Percentiles rank a stretch among this genome's conserved stretches.
Conservation (phyloP, 2,888 invertebrate species). For the Macropis europaea region DNA sequence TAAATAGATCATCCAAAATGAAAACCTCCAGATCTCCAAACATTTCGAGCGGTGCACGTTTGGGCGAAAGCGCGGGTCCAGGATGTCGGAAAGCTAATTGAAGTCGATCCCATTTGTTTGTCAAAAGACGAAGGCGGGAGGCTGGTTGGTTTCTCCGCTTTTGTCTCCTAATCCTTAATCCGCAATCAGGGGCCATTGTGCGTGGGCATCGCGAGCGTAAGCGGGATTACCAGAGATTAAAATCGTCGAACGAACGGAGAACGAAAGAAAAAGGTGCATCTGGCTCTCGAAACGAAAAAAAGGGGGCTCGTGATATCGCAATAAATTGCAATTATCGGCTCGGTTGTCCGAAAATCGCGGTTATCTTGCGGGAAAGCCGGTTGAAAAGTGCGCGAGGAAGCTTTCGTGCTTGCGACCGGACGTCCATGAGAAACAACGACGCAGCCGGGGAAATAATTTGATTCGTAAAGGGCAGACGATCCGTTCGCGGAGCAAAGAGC, state of each 20-base stretch:
- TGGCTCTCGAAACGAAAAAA: slow-evolving; percentile 1
- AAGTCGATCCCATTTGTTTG: slow-evolving; percentile 46
- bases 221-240: slow-evolving; percentile 73
- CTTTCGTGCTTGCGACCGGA: too few relatives aligned
- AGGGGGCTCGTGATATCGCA: too few relatives aligned
- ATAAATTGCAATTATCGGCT: too few relatives aligned
- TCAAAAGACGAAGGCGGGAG: slow-evolving; percentile 34
- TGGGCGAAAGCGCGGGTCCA: background rate
- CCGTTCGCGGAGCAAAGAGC: background rate
- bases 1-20: too few relatives aligned
- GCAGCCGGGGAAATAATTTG: too few relatives aligned
- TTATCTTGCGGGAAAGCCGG: too few relatives aligned
- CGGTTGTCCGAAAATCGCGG: too few relatives aligned
- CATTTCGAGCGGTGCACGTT: too few relatives aligned
- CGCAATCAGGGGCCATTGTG: slow-evolving; percentile 78
- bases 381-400: too few relatives aligned
- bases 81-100: slow-evolving; percentile 40
- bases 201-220: slow-evolving; percentile 64
- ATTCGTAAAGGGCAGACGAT: slow-evolving; percentile 14
- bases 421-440: too few relatives aligned
- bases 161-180: slow-evolving; percentile 77
- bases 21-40: too few relatives aligned
- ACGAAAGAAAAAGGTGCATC: slow-evolving; percentile 36
- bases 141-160: slow-evolving; percentile 49
- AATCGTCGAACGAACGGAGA: slow-evolving; percentile 63